Base-by-base conservation (phyloP, 2,888 invertebrate genomes). In the Pegoplata infirma region DNA sequence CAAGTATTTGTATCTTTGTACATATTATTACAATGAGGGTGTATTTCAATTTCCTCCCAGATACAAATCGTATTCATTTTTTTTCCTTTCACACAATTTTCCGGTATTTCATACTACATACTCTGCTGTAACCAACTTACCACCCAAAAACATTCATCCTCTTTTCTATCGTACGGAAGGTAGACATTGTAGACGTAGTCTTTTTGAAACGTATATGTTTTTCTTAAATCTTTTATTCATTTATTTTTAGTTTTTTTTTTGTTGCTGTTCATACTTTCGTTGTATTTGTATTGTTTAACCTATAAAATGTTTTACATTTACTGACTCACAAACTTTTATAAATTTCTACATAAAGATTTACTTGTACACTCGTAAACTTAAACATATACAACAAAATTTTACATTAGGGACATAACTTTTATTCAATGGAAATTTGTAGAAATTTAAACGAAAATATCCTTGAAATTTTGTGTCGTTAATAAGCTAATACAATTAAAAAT, bases 31-130 rank as follows among this genome's bases (percentile, higher is more conserved):
- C 23, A 23, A 17, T 7, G 49, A 36, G 36, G 69, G 59, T 36
- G 46, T 53, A 80, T 77, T 74, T 66, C 76, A 82, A 80, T 83
- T 80, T 80, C 81, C 77, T 81, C 69, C 79, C 81, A 82, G 80
- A 82, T 83, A 32, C 83, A 82, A 83, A 85, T 86, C 86, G 85
- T 84, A 84, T 84, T 85, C 84, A 83, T 85, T 85, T 84, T 84
- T 84, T 84, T n/a, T n/a, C n/a, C n/a, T n/a, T 85, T 83, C 84
- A 84, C 83, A 85, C 82, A 85, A 85, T 83, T 83, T 84, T 85
- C 83, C 85, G 85, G 84, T 49, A 47, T 47, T 82, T 85, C 82
- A 84, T 28, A 61, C 19, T 28, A 28, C 47, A 14, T 14, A 55
- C 17, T 14, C 51, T 14, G 5, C 25, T 32, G 3, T 32, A 12